Conservation (phyloP, 1,140 invertebrate genomes). For the Apis mellifera region DNA sequence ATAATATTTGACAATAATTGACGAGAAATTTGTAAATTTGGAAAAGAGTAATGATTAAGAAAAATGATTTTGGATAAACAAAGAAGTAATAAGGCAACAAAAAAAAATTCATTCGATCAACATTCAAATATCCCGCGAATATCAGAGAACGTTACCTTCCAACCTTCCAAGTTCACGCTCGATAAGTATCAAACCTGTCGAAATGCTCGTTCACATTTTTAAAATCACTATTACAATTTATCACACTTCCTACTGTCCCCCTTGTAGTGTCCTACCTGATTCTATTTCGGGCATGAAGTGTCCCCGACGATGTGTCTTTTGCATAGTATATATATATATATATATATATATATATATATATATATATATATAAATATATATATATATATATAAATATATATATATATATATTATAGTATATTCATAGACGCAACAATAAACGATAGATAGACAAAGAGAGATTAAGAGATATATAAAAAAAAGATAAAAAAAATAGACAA, state of each 20-base stretch:
- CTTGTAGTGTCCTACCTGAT: slow-evolving; percentile 27
- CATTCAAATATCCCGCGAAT: too few species aligned
- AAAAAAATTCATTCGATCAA: too few species aligned
- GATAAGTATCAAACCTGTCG: too few species aligned
- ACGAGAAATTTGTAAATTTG: too few species aligned
- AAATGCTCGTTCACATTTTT: too few species aligned
- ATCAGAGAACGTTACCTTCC: slow-evolving; percentile 31
- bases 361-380: not conserved
- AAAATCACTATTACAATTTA: not conserved
- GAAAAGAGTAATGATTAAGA: too few species aligned
- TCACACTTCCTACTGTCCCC: not conserved
- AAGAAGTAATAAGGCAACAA: too few species aligned
- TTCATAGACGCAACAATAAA: not conserved
- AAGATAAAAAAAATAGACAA: not conserved
- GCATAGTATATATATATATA: not conserved
- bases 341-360: not conserved
- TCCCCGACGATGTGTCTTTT: slow-evolving; percentile 47
- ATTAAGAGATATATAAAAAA: not conserved
- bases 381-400: not conserved
- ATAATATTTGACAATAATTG: too few species aligned
- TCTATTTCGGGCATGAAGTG: slow-evolving; percentile 36
- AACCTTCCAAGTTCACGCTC: too few species aligned
- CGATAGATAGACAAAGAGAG: slow-evolving; percentile 1
- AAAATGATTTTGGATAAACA: too few species aligned
- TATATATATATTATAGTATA: not conserved